Conservation (phyloP, 2,797 vertebrate genomes). For the Vespertilio murinus region DNA sequence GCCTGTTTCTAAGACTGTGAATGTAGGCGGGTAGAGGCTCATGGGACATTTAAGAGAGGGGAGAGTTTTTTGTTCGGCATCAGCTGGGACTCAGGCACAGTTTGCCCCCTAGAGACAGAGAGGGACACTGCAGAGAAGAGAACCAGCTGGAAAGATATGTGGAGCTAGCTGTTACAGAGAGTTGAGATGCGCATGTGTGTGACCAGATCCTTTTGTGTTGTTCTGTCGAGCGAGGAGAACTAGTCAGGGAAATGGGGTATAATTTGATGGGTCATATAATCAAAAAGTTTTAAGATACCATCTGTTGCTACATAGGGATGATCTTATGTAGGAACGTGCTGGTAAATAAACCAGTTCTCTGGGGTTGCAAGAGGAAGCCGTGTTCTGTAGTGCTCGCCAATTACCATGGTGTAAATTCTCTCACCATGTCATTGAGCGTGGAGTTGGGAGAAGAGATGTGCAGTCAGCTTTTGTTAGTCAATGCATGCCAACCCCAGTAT, state of each 20-base stretch:
- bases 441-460: background rate
- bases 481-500: background rate
- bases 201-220: background rate
- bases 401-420: background rate
- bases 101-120: background rate
- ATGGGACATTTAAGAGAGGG: background rate
- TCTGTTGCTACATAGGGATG: background rate
- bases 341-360: background rate
- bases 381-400: background rate
- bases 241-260: background rate
- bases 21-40: background rate
- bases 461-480: background rate
- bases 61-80: background rate
- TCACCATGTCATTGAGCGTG: fast-evolving
- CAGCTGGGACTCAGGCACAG: background rate
- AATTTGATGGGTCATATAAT: background rate
- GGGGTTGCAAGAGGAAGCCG: background rate
- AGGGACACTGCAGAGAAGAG: background rate
- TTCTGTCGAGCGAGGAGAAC: background rate
- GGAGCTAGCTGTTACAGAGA: background rate
- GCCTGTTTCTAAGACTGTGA: background rate
- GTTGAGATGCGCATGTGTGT: background rate
- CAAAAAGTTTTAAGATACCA: background rate
- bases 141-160: background rate
- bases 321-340: background rate